Conservation (phyloP, 2,113 vertebrate genomes). For the Elephantulus edwardii region DNA sequence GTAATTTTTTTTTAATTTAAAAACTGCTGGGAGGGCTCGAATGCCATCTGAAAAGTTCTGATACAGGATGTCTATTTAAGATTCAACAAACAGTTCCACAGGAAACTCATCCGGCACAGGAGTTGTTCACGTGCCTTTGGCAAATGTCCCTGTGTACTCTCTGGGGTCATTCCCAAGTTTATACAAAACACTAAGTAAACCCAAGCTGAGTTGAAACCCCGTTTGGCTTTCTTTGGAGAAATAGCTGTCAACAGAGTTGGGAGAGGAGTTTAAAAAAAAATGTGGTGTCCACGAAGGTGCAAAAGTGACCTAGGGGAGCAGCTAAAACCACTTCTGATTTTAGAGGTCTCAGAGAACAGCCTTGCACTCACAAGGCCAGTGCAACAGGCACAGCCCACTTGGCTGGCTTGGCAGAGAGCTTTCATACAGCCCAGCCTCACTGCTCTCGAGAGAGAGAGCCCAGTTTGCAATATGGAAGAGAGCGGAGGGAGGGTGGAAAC, state of each 20-base stretch:
- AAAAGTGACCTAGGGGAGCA: neutral
- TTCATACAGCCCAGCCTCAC: neutral
- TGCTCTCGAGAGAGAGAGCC: slow-evolving; percentile 41
- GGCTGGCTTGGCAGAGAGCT: neutral
- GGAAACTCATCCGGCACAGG: neutral
- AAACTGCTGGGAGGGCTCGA: neutral
- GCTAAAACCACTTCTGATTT: neutral
- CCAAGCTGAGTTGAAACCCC: neutral
- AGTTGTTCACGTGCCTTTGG: neutral
- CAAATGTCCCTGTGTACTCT: neutral
- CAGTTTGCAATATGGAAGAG: neutral
- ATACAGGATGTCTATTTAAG: slow-evolving; percentile 33
- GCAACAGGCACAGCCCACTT: neutral
- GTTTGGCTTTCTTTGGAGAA: slow-evolving; percentile 8
- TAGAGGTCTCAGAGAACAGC: neutral
- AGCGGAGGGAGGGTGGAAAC: slow-evolving; percentile 17
- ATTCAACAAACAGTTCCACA: slow-evolving; percentile 33
- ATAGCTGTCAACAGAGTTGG: neutral
- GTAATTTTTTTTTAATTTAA: neutral
- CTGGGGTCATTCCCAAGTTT: neutral
- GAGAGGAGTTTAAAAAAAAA: neutral
- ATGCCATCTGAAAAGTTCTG: neutral
- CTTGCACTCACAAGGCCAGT: neutral
- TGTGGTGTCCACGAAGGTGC: neutral
- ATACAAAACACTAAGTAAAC: neutral